These are phyloP conservation scores for Tetragonula clypearis DNA, from an alignment of 1,140 invertebrate genomes.

Conservation along the genomic window DNA sequence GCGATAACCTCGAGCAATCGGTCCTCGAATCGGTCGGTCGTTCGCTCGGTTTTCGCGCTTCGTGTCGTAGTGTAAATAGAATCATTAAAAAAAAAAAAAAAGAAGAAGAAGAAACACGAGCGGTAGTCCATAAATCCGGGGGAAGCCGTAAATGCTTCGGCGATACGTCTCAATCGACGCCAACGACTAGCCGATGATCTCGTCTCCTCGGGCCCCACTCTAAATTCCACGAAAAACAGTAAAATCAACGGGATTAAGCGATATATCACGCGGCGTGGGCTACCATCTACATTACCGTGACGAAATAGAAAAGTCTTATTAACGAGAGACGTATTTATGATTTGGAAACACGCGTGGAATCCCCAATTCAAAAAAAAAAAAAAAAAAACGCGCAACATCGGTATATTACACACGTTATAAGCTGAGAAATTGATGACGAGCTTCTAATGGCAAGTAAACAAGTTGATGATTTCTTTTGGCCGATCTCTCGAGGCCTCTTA, in stretches of 20 bases:
- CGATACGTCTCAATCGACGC: conserved; percentile 53
- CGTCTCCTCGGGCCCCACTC: not conserved
- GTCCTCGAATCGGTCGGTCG: not conserved
- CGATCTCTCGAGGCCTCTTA: not conserved
- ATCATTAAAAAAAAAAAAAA: not conserved
- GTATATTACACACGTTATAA: not conserved
- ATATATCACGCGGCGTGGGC: not conserved
- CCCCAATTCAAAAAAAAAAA: not conserved
- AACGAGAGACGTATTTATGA: not conserved
- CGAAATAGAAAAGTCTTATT: not conserved
- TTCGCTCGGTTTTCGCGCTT: not conserved
- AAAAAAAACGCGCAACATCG: not conserved
- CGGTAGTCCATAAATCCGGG: conserved; percentile 43
- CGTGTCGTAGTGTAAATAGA: not conserved
- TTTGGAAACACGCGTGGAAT: not conserved
- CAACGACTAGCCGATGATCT: conserved; percentile 9
- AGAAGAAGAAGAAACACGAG: not conserved
- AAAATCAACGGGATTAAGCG: conserved; percentile 19
- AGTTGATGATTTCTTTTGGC: not conserved
- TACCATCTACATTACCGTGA: not conserved
- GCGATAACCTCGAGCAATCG: not conserved
- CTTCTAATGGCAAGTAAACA: not conserved
- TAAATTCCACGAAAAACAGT: conserved; percentile 47
- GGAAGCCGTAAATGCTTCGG: conserved; percentile 46
- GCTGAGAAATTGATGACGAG: not conserved